phyloP scores from a whole-genome alignment of 2,113 vertebrate genomes.

The Nyctereutes procyonoides region DNA sequence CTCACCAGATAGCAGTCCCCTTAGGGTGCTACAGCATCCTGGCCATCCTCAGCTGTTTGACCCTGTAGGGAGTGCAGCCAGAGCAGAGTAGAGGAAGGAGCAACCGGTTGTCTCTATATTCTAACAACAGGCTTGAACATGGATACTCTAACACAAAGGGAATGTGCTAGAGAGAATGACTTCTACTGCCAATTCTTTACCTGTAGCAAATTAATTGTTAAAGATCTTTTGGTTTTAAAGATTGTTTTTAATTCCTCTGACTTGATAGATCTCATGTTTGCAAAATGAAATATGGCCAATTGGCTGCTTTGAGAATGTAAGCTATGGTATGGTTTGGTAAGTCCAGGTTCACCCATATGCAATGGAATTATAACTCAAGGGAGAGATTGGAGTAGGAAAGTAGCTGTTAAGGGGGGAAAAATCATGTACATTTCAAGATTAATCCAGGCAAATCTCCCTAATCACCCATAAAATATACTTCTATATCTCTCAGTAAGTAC shows the following conservation, averaged over 20 bases:
- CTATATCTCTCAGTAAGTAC: not conserved
- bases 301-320: not conserved
- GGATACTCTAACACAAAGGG: no score
- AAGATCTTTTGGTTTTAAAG: not conserved
- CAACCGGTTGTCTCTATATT: no score
- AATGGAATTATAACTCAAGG: not conserved
- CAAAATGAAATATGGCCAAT: not conserved
- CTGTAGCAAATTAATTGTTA: not conserved
- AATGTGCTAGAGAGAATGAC: not conserved
- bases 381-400: not conserved
- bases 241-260: not conserved
- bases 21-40: rapidly evolving
- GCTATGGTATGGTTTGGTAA: not conserved
- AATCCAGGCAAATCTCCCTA: not conserved
- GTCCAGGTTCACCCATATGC: not conserved
- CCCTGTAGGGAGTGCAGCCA: not conserved
- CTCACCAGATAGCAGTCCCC: not conserved
- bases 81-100: not conserved
- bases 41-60: not conserved
- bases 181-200: not conserved
- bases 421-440: not conserved
- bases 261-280: not conserved
- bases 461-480: not conserved
- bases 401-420: not conserved
- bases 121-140: not conserved